Base-by-base conservation (phyloP, 2,888 invertebrate genomes). In the Biston betularia region DNA sequence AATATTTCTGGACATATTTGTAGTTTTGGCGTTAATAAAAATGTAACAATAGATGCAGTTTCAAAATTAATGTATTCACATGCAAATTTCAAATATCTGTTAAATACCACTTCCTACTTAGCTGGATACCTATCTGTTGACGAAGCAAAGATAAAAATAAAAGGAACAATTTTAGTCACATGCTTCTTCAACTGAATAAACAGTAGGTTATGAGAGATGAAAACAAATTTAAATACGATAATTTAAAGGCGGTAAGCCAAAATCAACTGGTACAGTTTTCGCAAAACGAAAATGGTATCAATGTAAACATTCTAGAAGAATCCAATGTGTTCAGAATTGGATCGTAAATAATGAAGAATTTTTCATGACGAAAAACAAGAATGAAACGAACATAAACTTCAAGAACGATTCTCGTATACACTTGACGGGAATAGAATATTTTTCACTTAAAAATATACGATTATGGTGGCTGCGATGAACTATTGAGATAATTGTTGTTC, bases 171-270 rank as follows among this genome's bases (percentile, higher is more conserved):
- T 58, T 61, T 45, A 52, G 56, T 52, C 45, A 33, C 62, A 15
- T 48, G 54, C 50, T 6, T 59, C 35, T 48, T 75, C 78, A 81
- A 77, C 79, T 82, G 80, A 63, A 73, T 71, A 77, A 83, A 80
- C 73, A 80, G 73, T 73, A 71, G 49, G 49, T 58, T 42, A 10
- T 48, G 60, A 63, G 55, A 72, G 70, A 74, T 73, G 73, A 77
- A 71, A 78, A 80, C 75, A 77, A 78, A 75, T 66, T 68, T 66
- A 62, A 55, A 65, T 53, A 65, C 49, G 70, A 77, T 74, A 75
- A 71, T 73, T 63, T 63, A 57, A 67, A 73, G 84, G 85, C 82
- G 80, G 65, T 59, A 60, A 60, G 85, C 85, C 88, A 88, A 87
- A 74, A 80, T 64, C 74, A 85, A 87, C 78, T 62, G 69, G 74